Evolutionary conservation across 2,113 vertebrate genomes (phyloP), one percentile per base, ranked within the genome.

Genomic region (Oophaga pumilio): DNA sequence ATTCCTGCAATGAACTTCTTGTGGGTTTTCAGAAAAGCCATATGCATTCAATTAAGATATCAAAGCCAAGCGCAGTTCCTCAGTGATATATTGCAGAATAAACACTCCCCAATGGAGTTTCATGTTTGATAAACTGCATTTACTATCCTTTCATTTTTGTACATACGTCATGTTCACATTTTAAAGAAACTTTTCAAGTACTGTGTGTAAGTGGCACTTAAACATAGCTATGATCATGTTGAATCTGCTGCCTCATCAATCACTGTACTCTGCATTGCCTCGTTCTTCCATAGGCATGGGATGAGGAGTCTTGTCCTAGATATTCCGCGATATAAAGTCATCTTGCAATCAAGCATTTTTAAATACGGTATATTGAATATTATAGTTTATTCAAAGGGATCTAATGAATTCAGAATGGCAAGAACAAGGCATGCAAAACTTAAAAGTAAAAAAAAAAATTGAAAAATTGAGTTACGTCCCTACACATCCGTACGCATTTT

Each of bases 191-290:
- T 62, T 76, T 85, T 59, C 53, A 15, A n/a, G 53, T 24, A 14
- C 24, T 20, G 56, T 60, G 71, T 85, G 18, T 85, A 26, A 76
- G 84, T 22, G 56, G 56, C 33, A 64, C 71, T 57, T 50, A 26
- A 18, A 64, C 84, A 85, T 62, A 64, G 71, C 73, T 85, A 64
- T 85, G 53, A 76, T 50, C 62, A 60, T 85, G 57, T 62, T 57
- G 43, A 26, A 85, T 85, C 22, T 33, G 2, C 84, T 62, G 20
- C 84, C 50, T 77, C 84, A 76, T 85, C 43, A 76, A 76, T 85
- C 71, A 62, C 43, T 50, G 13, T 62, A 85, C 57, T 85, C 62
- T 76, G 57, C 73, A 76, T 12, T 85, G 84, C 56, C 56, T 49
- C 24, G 9, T 60, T 50, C 57, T 85, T 62, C 84, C 84, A 60